Conservation (phyloP, 2,113 vertebrate species). For the Tachycineta bicolor region DNA sequence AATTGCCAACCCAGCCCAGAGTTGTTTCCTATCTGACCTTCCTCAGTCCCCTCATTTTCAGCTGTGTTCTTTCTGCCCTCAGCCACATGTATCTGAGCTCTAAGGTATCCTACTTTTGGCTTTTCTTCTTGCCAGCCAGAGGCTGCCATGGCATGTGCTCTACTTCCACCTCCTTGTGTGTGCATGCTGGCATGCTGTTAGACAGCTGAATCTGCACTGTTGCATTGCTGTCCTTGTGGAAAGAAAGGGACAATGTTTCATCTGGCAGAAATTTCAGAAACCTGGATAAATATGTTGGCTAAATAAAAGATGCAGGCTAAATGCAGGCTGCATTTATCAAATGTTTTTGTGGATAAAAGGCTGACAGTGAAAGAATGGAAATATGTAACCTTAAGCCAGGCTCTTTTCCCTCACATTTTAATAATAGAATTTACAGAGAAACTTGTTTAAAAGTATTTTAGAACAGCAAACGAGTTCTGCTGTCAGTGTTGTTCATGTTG, state of each 20-base stretch:
- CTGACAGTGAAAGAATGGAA: not conserved
- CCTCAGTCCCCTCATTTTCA: not conserved
- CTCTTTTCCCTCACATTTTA: not conserved
- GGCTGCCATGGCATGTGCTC: not conserved
- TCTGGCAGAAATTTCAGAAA: not conserved
- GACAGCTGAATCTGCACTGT: not conserved
- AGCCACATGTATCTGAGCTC: not conserved
- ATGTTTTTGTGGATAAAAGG: not conserved
- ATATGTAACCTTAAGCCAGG: not conserved
- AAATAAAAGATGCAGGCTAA: not conserved
- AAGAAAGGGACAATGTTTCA: not conserved
- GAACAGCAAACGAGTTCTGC: not conserved
- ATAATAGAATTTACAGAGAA: not conserved
- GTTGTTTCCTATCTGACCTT: not conserved
- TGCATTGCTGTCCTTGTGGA: not conserved
- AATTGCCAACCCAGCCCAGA: not conserved
- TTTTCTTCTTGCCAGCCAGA: not conserved
- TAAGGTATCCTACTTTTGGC: not conserved
- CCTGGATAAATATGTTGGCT: not conserved
- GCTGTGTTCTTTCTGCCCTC: not conserved
- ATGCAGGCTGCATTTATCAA: not conserved
- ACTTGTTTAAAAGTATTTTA: not conserved
- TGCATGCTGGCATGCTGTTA: fast-evolving
- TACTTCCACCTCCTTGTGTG: not conserved
- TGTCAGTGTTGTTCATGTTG: not conserved